Evolutionary conservation across 2,113 vertebrate genomes (phyloP).

Genomic region (Calyptommatus sinebrachiatus): DNA sequence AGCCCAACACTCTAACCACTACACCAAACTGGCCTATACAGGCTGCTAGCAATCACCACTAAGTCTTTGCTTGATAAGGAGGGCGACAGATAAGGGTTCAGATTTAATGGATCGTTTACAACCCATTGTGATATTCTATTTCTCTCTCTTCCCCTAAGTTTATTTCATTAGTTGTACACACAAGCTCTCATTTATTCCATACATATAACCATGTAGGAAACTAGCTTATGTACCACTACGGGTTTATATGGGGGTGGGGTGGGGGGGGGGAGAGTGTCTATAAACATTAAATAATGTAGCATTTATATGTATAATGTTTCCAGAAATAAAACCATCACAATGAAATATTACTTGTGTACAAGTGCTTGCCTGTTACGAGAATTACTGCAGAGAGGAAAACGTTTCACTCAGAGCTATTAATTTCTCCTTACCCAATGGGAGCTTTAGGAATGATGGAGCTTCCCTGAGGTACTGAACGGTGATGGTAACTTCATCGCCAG

Average conservation of each 20-base stretch:
- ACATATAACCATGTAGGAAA: background rate
- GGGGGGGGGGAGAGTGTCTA: too few species aligned
- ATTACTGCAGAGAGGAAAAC: conserved; percentile 25
- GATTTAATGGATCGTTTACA: background rate
- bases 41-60: too few species aligned
- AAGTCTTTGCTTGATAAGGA: too few species aligned
- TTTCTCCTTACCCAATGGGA: conserved; percentile 86
- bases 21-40: too few species aligned
- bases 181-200: background rate
- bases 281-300: conserved; percentile 30
- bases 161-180: background rate
- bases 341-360: conserved; percentile 27
- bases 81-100: too few species aligned
- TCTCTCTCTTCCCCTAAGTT: background rate
- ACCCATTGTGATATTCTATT: background rate
- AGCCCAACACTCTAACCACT: too few species aligned
- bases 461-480: conserved; percentile 92
- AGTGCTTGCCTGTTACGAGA: conserved; percentile 12
- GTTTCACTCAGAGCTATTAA: conserved; percentile 17
- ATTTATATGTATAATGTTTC: conserved; percentile 30
- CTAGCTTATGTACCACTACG: background rate
- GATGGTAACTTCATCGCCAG: conserved; percentile 91
- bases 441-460: conserved; percentile 92
- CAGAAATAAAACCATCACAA: conserved; percentile 27
- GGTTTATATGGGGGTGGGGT: background rate